A percentile compares a stretch with the other conserved stretches of the same genome.
Conservation (phyloP, 2,113 vertebrate species). For the Phocoena sinus region DNA sequence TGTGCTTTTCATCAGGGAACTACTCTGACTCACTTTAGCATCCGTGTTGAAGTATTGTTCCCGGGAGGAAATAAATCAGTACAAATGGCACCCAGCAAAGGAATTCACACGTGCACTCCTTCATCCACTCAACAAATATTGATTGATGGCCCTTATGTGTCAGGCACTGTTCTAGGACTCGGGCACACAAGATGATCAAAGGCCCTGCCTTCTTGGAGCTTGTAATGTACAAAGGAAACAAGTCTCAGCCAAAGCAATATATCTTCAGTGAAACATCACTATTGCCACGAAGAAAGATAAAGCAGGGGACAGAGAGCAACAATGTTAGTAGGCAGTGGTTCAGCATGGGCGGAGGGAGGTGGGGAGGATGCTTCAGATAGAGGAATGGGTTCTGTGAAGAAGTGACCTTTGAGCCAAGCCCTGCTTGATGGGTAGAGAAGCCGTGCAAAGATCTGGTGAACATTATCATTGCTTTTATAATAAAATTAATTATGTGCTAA, state of each 20-base stretch:
- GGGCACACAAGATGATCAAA: not conserved
- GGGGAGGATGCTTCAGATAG: not conserved
- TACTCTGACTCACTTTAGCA: not conserved
- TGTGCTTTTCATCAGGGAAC: not conserved
- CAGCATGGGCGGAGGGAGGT: accelerated
- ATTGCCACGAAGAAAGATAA: not conserved
- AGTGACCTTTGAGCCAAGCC: not conserved
- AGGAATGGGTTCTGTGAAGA: not conserved
- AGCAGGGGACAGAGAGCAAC: accelerated
- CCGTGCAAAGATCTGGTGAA: not conserved
- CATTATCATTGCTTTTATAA: not conserved
- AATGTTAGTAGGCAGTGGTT: accelerated
- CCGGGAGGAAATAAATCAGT: not conserved
- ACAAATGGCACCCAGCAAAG: not conserved
- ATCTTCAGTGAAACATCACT: not conserved
- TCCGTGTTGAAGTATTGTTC: accelerated
- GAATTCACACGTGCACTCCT: accelerated
- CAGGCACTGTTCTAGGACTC: not conserved
- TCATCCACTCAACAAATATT: not conserved
- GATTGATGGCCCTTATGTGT: not conserved
- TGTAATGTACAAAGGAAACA: not conserved
- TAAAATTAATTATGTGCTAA: not conserved
- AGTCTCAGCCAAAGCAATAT: not conserved
- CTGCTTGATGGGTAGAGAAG: not conserved
- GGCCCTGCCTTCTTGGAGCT: not conserved